Base-by-base conservation (phyloP, 2,888 invertebrate species). In the Dryobota labecula region DNA sequence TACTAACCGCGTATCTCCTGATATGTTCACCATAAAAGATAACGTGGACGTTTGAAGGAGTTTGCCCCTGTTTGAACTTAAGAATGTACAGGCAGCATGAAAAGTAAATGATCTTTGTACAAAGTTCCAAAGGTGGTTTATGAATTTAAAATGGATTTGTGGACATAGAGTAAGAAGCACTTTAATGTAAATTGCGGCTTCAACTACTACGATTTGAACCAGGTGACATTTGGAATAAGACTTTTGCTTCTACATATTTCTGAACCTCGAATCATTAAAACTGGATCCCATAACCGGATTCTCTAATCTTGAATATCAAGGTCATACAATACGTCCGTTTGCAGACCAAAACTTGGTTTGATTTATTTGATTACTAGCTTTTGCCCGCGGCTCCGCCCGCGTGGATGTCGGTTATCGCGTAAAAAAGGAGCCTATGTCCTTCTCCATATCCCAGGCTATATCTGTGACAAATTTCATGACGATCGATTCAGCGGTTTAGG, bases 11-110 rank as follows among this genome's bases (percentile, higher is more conserved):
- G 30, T 49, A 57, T n/a, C 63, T 56, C 20, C 13, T 47, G 49
- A 53, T 65, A 49, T 33, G 53, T 69, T 69, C 57, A 27, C 74
- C 57, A 78, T 78, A 69, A 69, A 78, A 79, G 79, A 78, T 78
- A 78, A 78, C 47, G 69, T 53, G 41, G 45, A 38, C 57, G 18
- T 70, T 57, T 49, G 41, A 24, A 62, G 36, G 33, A 74, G 62
- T 69, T 74, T 53, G 36, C 38, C 61, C 47, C 38, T 30, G 27
- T 69, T 65, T 66, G 65, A 78, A 73, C 74, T 66, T 49, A 43
- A 2, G 2, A 58, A 65, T 54, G 51, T 63, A 76, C 54, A 70
- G 30, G 54, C 58, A 49, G 36, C 53, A 76, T 76, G 56, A 64
- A 76, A 70, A 54, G 13, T 53, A 49, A 49, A 70, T 53, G 18